These are phyloP conservation scores for Bergia puertoricense DNA, from an alignment of 92 coral and sea anemone genomes.

Conservation along the genomic window DNA sequence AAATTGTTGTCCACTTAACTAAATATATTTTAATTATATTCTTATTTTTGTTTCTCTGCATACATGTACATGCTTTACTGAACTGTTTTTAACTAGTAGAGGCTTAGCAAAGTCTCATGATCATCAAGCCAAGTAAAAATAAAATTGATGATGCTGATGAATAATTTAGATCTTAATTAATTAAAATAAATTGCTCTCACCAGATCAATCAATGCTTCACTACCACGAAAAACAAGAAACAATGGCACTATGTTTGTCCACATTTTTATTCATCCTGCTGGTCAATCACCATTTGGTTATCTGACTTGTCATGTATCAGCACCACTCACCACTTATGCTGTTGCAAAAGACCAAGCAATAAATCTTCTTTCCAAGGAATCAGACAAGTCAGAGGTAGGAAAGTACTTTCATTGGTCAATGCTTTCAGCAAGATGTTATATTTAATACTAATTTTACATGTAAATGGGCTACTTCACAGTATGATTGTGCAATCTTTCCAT, in stretches of 20 bases:
- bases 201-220: conserved; percentile 77
- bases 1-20: too few species aligned
- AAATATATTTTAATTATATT: too few species aligned
- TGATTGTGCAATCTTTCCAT: too few species aligned
- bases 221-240: conserved; percentile 83
- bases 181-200: neutral
- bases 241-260: conserved; percentile 88
- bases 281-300: conserved; percentile 69
- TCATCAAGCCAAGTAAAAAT: too few species aligned
- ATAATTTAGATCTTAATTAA: too few species aligned
- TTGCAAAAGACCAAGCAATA: conserved; percentile 71
- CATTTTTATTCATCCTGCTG: conserved; percentile 75
- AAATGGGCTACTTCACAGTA: too few species aligned
- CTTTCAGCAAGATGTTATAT: neutral
- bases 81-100: too few species aligned
- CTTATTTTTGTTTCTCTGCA: too few species aligned
- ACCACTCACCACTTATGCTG: conserved; percentile 76
- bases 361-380: conserved; percentile 70
- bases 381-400: conserved; percentile 39
- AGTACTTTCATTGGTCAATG: neutral
- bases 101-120: too few species aligned
- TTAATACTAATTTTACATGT: too few species aligned
- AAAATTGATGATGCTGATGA: neutral
- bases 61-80: too few species aligned
- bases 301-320: conserved; percentile 58